A percentile compares a stretch with the other conserved stretches of the same genome.
Evolutionary conservation across 2,113 vertebrate genomes (phyloP).

Genomic region (Eleginops maclovinus): DNA sequence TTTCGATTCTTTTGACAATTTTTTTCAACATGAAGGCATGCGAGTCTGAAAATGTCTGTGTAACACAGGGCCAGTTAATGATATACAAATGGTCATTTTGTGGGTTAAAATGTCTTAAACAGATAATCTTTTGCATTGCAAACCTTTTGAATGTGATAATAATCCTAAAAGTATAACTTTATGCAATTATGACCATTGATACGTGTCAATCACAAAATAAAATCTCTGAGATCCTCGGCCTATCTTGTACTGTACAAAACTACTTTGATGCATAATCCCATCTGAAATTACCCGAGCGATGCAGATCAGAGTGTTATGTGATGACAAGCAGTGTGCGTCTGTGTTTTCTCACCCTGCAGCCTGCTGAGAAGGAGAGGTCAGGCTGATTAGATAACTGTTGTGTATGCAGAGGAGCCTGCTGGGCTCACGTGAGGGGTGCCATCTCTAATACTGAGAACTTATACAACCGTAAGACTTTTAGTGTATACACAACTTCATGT

Average conservation of each 20-base stretch:
- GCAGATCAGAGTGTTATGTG: conserved; percentile 31
- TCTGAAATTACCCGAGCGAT: conserved; percentile 6
- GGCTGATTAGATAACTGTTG: conserved; percentile 79
- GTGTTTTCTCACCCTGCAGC: conserved; percentile 69
- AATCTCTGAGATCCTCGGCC: not conserved
- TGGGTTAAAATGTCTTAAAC: too few relatives aligned
- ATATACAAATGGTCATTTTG: too few relatives aligned
- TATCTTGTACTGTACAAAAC: not conserved
- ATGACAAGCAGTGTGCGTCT: conserved; percentile 54
- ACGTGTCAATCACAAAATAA: not conserved
- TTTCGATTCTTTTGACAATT: too few relatives aligned
- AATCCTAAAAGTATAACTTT: not conserved
- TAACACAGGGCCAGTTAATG: too few relatives aligned
- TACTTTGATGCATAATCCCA: not conserved
- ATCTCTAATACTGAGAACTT: conserved; percentile 30
- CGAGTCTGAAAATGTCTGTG: too few relatives aligned
- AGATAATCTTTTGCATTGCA: not conserved
- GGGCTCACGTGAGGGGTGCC: conserved; percentile 45
- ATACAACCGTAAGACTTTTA: not conserved
- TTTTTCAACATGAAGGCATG: too few relatives aligned
- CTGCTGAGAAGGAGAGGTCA: conserved; percentile 61
- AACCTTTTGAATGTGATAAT: not conserved
- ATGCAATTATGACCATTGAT: not conserved
- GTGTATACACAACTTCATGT: not conserved
- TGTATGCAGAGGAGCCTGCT: conserved; percentile 58